These are phyloP conservation scores for Drosophila trapezifrons DNA, from an alignment of 1,140 invertebrate species.

Conservation along the genomic window DNA sequence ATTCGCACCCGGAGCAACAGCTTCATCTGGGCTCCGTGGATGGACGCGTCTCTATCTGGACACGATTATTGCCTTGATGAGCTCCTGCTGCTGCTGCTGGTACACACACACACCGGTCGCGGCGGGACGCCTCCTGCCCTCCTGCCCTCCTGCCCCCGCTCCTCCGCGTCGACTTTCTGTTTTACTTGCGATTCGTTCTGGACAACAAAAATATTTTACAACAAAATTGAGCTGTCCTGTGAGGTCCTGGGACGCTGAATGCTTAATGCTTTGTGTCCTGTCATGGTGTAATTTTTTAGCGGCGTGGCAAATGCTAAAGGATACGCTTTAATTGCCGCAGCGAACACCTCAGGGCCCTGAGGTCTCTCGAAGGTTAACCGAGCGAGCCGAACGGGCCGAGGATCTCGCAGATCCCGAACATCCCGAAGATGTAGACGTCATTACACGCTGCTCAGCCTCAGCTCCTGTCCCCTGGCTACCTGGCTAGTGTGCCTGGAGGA, in stretches of 20 bases:
- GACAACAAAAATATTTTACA: constrained; percentile 82
- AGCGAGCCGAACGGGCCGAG: no score
- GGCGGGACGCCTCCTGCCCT: constrained; percentile 43
- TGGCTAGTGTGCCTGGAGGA: no score
- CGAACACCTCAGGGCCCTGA: constrained; percentile 43
- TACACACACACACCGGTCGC: constrained; percentile 63
- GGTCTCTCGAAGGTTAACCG: constrained; percentile 47
- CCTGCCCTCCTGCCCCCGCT: background rate
- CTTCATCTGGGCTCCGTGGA: constrained; percentile 71
- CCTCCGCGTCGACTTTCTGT: constrained; percentile 32
- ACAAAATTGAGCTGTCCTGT: constrained; percentile 78
- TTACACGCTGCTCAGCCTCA: constrained; percentile 70
- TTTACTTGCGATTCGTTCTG: constrained; percentile 78
- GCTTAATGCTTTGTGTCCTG: constrained; percentile 44
- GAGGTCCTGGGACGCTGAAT: constrained; percentile 36
- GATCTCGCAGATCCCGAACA: no score
- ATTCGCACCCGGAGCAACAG: constrained; percentile 69
- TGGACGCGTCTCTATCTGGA: constrained; percentile 47
- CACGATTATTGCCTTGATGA: constrained; percentile 82
- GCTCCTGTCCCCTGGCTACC: constrained; percentile 72
- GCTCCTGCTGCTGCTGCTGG: constrained; percentile 82
- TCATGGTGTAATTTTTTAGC: constrained; percentile 76
- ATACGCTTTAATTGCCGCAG: constrained; percentile 76
- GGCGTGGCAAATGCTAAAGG: constrained; percentile 77
- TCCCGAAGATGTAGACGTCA: constrained; percentile 33